Base-by-base conservation (phyloP, 2,888 invertebrate species). In the Beris morrisii region DNA sequence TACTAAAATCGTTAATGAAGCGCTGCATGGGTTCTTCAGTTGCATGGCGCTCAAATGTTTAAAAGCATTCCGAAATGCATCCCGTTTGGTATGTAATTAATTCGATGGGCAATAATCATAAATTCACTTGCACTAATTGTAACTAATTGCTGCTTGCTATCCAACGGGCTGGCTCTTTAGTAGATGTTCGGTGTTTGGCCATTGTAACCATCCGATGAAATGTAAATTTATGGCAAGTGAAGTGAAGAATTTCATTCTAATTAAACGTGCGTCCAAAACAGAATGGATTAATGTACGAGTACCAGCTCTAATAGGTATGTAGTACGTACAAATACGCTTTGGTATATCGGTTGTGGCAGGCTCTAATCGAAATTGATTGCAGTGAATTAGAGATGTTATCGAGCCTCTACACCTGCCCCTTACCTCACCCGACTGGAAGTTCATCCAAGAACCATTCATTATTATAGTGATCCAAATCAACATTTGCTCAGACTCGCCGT, bases 51-150 rank as follows among this genome's bases (percentile, higher is more conserved):
- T 32, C 50, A 50, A 38, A 5, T 38, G 38, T 5, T 5, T 38
- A 38, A 38, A 38, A 38, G 38, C 38, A 38, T 38, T 38, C 38
- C 38, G 38, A 5, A 46, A 30, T 59, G 58, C 58, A 59, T 48
- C 30, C 61, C 12, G 57, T 13, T 45, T 59, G 48, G 13, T 43
- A 61, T 52, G 64, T 64, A 64, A 64, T 64, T 64, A 64, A 64
- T 64, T 64, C 64, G 64, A 64, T 64, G 64, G 44, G 64, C 64
- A 64, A 64, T 64, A 54, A 64, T 64, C 64, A 64, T 64, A 64
- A 64, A 64, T 64, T 64, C 64, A 54, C 32, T 55, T 38, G 64
- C 53, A 64, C 64, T 64, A 64, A 64, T 64, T 64, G 64, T 64
- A 54, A 64, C 64, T 54, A 64, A 64, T 64, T 64, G 52, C 48